Conservation (phyloP, 92 coral and sea anemone genomes). For the Epizoanthus scotinus region DNA sequence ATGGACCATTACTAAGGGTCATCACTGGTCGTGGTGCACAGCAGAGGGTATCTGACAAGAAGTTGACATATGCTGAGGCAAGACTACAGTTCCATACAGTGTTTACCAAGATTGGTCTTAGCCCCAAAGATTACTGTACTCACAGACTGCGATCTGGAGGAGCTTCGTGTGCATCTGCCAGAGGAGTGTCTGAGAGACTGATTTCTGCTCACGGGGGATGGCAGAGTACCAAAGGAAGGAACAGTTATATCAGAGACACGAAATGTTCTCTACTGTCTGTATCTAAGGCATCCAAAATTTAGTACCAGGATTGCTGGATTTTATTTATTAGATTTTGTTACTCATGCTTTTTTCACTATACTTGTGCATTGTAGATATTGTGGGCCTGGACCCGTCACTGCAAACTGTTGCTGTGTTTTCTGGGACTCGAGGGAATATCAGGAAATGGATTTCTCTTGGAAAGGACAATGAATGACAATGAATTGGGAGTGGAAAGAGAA, state of each 20-base stretch:
- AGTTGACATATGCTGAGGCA: conserved; percentile 11
- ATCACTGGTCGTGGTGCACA: conserved; percentile 8
- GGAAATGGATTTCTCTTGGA: too few relatives aligned
- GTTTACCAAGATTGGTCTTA: conserved; percentile 12
- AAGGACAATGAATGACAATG: too few relatives aligned
- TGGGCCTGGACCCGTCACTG: conserved; percentile 20
- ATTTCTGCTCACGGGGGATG: conserved; percentile 39
- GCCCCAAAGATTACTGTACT: conserved; percentile 17
- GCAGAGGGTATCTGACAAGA: not conserved
- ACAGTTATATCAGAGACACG: conserved; percentile 14
- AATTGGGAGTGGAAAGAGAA: too few relatives aligned
- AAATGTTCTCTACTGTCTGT: conserved; percentile 1
- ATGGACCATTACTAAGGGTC: not conserved
- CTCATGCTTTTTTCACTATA: too few relatives aligned
- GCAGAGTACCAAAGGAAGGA: conserved; percentile 8
- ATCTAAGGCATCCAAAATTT: not conserved
- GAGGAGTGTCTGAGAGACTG: conserved; percentile 13
- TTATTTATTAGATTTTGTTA: too few relatives aligned
- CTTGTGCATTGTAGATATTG: conserved; percentile 15
- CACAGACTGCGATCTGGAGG: conserved; percentile 28
- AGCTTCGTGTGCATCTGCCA: conserved; percentile 1
- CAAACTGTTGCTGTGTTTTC: too few relatives aligned
- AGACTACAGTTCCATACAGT: not conserved
- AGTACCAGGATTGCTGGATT: not conserved
- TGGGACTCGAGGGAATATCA: too few relatives aligned